Evolutionary conservation across 1,140 invertebrate species (phyloP), one percentile per base, ranked within the genome.

Genomic region (Teleopsis dalmanni): DNA sequence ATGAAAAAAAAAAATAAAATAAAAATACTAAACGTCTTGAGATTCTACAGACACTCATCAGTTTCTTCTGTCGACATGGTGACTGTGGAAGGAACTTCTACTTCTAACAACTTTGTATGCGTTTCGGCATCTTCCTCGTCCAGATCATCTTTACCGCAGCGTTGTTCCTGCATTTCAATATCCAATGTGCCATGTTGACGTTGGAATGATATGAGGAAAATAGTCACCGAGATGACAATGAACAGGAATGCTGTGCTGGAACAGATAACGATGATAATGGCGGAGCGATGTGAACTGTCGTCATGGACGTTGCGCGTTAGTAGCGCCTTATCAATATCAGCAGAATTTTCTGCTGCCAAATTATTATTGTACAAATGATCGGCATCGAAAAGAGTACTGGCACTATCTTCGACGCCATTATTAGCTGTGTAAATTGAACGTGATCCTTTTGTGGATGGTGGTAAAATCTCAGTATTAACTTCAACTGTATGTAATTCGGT

Each of bases 161-260:
- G 58, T 33, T 65, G 58, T 40, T 67, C 65, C 43, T 67, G 65
- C 65, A 67, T 66, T 44, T 67, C 65, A 25, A 67, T 67, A 36
- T 67, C 62, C 22, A 67, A 42, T 6, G 65, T 67, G 9, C 65
- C 65, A 25, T 56, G 61, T 18, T 67, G 65, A 0, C 58, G 54
- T 47, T 67, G 65, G 48, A 67, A 67, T 0, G 65, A 67, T 6
- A 65, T 51, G 16, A 67, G 51, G 10, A 67, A 67, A 8, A 65
- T 64, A 1, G 57, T 51, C 41, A 67, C 44, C 2, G 65, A 65
- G 29, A 52, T 51, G 14, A 65, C 48, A 4, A 67, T 62, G 23
- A 67, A 67, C 13, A 67, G 44, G 9, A 62, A 58, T 0, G 64
- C 63, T 3, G 59, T 63, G 9, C 57, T 58, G 6, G 63, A 61